Conservation (phyloP, 2,888 invertebrate genomes). For the Neocrepidodera transversa region DNA sequence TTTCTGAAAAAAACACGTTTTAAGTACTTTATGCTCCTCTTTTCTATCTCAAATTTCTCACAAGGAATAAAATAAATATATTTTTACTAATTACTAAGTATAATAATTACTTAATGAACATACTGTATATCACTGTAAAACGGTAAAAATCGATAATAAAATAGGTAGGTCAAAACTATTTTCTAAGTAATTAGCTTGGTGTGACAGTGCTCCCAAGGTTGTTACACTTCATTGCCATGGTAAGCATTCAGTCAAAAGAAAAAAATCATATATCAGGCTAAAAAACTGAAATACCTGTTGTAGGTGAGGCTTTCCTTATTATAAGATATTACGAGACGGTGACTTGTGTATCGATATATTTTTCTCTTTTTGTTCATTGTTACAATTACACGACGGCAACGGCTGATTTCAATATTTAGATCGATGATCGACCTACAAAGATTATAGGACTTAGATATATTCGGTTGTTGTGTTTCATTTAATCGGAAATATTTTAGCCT, state of each 20-base stretch:
- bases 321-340: conserved; percentile 50
- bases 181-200: conserved; percentile 45
- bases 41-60: too few species aligned
- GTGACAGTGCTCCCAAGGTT: conserved; percentile 58
- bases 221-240: conserved; percentile 58
- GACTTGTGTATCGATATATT: conserved; percentile 40
- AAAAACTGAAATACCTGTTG: conserved; percentile 56
- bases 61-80: too few species aligned
- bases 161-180: conserved; percentile 41
- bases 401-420: conserved; percentile 10
- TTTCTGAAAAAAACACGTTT: too few species aligned
- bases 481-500: neutral
- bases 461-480: conserved; percentile 6
- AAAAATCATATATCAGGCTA: conserved; percentile 49
- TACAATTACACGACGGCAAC: conserved; percentile 11
- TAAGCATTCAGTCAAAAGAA: conserved; percentile 56
- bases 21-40: too few species aligned
- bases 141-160: conserved; percentile 18
- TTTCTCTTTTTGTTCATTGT: conserved; percentile 10
- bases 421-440: conserved; percentile 10
- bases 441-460: conserved; percentile 6
- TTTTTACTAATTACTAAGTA: too few species aligned
- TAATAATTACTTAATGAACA: neutral
- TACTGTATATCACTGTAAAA: conserved; percentile 20
- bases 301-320: conserved; percentile 60